phyloP scores from a whole-genome alignment of 2,797 vertebrate species.

The Loriculus beryllinus region DNA sequence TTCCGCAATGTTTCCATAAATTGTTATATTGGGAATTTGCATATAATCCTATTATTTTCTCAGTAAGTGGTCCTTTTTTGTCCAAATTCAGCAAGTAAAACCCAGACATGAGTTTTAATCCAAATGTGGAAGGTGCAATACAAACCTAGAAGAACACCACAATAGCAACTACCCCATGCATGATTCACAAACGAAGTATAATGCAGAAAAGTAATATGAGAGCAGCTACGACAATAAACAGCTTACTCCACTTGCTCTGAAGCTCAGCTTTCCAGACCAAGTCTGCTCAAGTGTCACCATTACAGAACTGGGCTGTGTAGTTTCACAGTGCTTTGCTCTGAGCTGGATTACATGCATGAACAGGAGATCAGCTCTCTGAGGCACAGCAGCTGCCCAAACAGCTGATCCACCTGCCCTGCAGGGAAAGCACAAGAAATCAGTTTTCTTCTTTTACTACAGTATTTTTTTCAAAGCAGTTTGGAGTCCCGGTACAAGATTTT shows the following conservation, averaged over 20 bases:
- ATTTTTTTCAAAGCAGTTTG: not conserved
- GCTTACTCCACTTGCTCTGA: not conserved
- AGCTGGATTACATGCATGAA: not conserved
- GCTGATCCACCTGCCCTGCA: not conserved
- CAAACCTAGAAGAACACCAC: not conserved
- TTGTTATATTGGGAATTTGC: not conserved
- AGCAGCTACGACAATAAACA: not conserved
- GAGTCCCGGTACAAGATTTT: not conserved
- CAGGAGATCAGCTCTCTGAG: not conserved
- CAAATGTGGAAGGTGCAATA: not conserved
- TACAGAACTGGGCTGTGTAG: accelerated
- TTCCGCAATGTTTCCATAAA: not conserved
- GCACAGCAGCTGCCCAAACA: not conserved
- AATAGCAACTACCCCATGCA: not conserved
- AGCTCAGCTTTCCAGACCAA: not conserved
- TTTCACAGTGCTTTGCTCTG: not conserved
- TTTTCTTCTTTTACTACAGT: not conserved
- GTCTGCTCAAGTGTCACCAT: not conserved
- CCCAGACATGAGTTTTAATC: not conserved
- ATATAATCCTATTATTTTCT: not conserved
- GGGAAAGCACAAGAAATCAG: not conserved
- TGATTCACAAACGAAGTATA: not conserved
- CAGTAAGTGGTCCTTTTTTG: not conserved
- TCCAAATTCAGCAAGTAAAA: not conserved
- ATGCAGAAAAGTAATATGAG: not conserved